Base-by-base conservation (phyloP, 2,888 invertebrate species). In the Sinhomidia bicolor region DNA sequence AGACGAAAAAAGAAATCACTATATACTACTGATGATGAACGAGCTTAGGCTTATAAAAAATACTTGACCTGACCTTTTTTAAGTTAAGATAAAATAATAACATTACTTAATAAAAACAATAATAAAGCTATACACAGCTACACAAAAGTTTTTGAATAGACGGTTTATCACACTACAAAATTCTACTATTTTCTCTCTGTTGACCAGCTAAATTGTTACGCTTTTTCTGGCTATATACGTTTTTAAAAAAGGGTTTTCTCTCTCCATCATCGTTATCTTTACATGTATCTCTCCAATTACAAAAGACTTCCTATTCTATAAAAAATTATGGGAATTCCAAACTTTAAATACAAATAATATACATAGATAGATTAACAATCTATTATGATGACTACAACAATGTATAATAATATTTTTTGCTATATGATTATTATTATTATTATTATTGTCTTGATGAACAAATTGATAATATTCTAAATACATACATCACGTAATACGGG, bases 361-460 rank as follows among this genome's bases (percentile, higher is more conserved):
- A n/a, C n/a, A n/a, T n/a, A n/a, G n/a, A n/a, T n/a, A n/a, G n/a
- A n/a, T n/a, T n/a, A n/a, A n/a, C n/a, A n/a, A n/a, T n/a, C 26
- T 23, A 10, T 62, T 3, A 62, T 71, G 41, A 71, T 71, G 23
- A 44, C 10, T 0, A 44, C 4, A 44, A 20, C 41, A 17, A 60
- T 32, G 29, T n/a, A 41, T 41, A 20, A 68, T 68, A 32, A 68
- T 84, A 84, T 84, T 84, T 84, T 84, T 84, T 60, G 84, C n/a
- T 65, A 60, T 41, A 68, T 20, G 41, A 68, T 68, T 65, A 65
- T 65, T 60, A 60, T 60, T 51, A n/a, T 51, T 51, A 14, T 51
- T 14, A 76, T 23, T 41, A 51, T 7, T 32, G 20, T 80, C 36
- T 32, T 62, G 17, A 36, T 57, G 4, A 54, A 23, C 23, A 32